A percentile compares a stretch with the other conserved stretches of the same genome.
Conservation (phyloP, 2,113 vertebrate species). For the Dipodomys stephensi region DNA sequence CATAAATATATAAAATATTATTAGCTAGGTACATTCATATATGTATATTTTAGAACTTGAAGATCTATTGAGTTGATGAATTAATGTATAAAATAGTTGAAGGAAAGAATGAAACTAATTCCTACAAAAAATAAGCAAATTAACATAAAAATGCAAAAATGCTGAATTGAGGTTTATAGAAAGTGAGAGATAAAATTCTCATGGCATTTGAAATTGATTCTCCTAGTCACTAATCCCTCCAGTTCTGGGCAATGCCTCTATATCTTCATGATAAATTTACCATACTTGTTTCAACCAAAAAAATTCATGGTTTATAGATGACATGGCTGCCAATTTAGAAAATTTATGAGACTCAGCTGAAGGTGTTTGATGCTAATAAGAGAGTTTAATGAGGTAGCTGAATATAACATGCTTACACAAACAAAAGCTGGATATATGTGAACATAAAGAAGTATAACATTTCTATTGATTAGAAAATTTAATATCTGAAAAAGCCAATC, state of each 20-base stretch:
- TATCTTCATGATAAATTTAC: conserved; percentile 47
- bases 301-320: conserved; percentile 62
- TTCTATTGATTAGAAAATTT: conserved; percentile 55
- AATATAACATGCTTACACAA: neutral
- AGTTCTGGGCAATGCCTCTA: conserved; percentile 24
- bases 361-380: conserved; percentile 52
- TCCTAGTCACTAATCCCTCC: neutral
- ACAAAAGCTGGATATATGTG: neutral
- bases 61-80: conserved; percentile 11
- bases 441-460: neutral
- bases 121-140: conserved; percentile 29
- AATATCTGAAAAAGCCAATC: conserved; percentile 31
- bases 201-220: neutral
- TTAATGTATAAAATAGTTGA: conserved; percentile 18
- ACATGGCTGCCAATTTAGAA: conserved; percentile 16
- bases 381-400: conserved; percentile 44
- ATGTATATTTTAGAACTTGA: conserved; percentile 18
- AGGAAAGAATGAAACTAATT: conserved; percentile 56
- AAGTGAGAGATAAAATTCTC: neutral
- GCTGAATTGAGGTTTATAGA: neutral
- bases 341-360: conserved; percentile 62
- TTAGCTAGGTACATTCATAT: neutral
- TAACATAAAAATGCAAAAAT: neutral
- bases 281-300: conserved; percentile 25
- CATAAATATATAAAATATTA: too few relatives aligned